Evolutionary conservation across 2,113 vertebrate species (phyloP).

Genomic region (Centropristis striata): DNA sequence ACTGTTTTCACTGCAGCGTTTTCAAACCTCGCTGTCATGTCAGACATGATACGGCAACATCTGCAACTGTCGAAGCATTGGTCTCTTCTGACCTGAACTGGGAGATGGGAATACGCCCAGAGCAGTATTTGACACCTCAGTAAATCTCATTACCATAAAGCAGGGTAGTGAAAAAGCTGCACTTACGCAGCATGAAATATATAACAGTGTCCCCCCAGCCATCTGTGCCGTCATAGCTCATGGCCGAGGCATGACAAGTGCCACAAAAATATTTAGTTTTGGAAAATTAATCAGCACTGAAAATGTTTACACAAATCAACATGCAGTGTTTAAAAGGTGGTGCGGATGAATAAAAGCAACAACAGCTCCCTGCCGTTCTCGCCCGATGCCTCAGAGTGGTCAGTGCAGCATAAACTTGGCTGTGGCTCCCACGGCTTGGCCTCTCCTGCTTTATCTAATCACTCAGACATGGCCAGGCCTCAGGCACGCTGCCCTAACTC

Average conservation of each 20-base stretch:
- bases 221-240: slow-evolving; percentile 56
- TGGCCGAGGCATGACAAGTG: slow-evolving; percentile 28
- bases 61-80: slow-evolving; percentile 62
- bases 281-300: slow-evolving; percentile 30
- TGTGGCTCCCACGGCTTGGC: slow-evolving; percentile 66
- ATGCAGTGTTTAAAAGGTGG: slow-evolving; percentile 25
- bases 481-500: slow-evolving; percentile 76
- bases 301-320: slow-evolving; percentile 52
- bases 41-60: slow-evolving; percentile 64
- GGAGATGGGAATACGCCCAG: slow-evolving; percentile 69
- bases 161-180: slow-evolving; percentile 58
- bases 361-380: slow-evolving; percentile 34
- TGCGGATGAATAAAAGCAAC: slow-evolving; percentile 29
- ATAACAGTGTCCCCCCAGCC: slow-evolving; percentile 54
- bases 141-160: slow-evolving; percentile 78
- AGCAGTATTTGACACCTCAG: slow-evolving; percentile 77
- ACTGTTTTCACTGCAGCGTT: slow-evolving; percentile 49
- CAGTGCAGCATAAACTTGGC: slow-evolving; percentile 71
- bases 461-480: slow-evolving; percentile 79
- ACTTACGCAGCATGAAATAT: slow-evolving; percentile 75
- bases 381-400: slow-evolving; percentile 35
- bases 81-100: slow-evolving; percentile 73
- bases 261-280: slow-evolving; percentile 38
- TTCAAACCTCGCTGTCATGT: slow-evolving; percentile 67
- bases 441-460: slow-evolving; percentile 83